These are phyloP conservation scores for Cremastinae sp. DNA, from an alignment of 2,888 invertebrate species.

Conservation along the genomic window DNA sequence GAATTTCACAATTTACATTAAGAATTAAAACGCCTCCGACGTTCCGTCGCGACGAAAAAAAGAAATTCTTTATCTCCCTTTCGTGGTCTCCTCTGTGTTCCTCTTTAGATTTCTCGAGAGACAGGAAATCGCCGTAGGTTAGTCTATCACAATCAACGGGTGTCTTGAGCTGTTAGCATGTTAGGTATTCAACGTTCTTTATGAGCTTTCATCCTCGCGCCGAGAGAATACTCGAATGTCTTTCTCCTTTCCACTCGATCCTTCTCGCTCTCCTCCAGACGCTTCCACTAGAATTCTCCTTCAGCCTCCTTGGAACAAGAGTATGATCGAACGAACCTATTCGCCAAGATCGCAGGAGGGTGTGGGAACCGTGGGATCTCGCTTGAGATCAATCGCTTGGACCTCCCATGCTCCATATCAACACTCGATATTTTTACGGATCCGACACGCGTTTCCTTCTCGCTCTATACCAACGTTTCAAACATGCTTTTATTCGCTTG, in stretches of 20 bases:
- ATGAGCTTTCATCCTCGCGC: slow-evolving; percentile 25
- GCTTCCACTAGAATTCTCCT: not conserved
- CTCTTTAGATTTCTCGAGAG: slow-evolving; percentile 15
- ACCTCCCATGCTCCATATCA: slow-evolving; percentile 28
- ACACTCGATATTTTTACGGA: not conserved
- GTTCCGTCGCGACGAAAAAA: slow-evolving; percentile 32
- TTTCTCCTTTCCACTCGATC: slow-evolving; percentile 5
- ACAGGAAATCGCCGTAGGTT: slow-evolving; percentile 50
- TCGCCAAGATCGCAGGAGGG: slow-evolving; percentile 30
- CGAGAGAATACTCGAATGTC: slow-evolving; percentile 30
- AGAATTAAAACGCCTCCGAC: slow-evolving; percentile 53
- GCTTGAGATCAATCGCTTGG: slow-evolving; percentile 27
- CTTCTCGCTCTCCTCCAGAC: not conserved
- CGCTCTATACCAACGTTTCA: no score
- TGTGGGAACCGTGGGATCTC: slow-evolving; percentile 59
- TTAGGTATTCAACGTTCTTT: slow-evolving; percentile 24
- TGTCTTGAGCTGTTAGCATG: slow-evolving; percentile 41
- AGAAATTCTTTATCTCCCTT: slow-evolving; percentile 2
- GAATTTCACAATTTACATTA: slow-evolving; percentile 51
- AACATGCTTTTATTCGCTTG: not conserved
- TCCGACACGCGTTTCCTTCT: slow-evolving; percentile 1
- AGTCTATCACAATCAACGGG: slow-evolving; percentile 54
- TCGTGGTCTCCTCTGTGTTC: slow-evolving; percentile 1
- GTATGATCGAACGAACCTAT: slow-evolving; percentile 50
- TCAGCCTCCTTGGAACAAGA: no score